phyloP scores from a whole-genome alignment of 2,888 invertebrate species.

The Cosmia trapezina region DNA sequence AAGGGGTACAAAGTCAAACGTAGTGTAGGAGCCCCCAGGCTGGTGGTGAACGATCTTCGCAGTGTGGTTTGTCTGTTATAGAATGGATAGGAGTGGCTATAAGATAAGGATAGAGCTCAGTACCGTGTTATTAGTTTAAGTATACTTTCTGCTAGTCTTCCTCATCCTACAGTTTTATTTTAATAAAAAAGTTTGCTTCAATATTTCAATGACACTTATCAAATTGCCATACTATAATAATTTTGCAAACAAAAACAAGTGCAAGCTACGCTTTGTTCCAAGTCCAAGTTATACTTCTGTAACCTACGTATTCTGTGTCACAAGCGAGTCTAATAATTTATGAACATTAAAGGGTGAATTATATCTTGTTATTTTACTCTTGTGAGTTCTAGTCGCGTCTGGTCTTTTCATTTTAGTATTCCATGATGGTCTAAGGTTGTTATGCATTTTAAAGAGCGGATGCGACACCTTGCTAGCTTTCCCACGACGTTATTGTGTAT shows the following conservation, averaged over 20 bases:
- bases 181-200: too few species aligned
- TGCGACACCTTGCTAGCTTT: slow-evolving; percentile 45
- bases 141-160: neutral
- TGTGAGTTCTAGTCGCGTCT: slow-evolving; percentile 48
- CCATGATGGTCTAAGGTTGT: slow-evolving; percentile 30
- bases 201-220: neutral
- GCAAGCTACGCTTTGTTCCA: too few species aligned
- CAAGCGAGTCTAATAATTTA: slow-evolving; percentile 34
- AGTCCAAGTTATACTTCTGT: slow-evolving; percentile 14
- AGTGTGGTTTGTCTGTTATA: neutral
- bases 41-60: too few species aligned
- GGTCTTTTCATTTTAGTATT: slow-evolving; percentile 56
- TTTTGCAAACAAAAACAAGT: neutral
- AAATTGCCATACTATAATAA: too few species aligned
- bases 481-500: slow-evolving; percentile 55
- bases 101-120: neutral
- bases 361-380: slow-evolving; percentile 49
- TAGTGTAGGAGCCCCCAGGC: neutral
- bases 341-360: slow-evolving; percentile 40
- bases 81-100: neutral
- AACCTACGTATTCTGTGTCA: neutral
- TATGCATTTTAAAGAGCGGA: slow-evolving; percentile 60
- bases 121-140: neutral
- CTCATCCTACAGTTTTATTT: neutral
- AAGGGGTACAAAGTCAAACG: too few species aligned